Base-by-base conservation (phyloP, 1,140 invertebrate genomes). In the Sweltsa coloradensis region DNA sequence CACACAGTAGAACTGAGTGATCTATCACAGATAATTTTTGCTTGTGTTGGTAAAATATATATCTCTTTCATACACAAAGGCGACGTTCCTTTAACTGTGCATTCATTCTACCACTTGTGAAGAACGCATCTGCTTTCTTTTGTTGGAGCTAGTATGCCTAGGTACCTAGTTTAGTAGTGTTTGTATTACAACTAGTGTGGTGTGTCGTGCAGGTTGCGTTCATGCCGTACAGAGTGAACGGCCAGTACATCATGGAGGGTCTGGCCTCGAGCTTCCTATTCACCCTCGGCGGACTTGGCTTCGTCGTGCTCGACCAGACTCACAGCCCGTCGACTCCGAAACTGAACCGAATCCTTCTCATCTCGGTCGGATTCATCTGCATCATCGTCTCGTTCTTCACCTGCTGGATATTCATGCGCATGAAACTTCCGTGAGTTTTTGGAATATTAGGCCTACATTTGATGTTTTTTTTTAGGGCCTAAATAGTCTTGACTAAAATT, bases 171-270 rank as follows among this genome's bases (percentile, higher is more conserved):
- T n/a, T n/a, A n/a, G n/a, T n/a, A n/a, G n/a, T n/a, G n/a, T n/a
- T n/a, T n/a, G n/a, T n/a, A n/a, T n/a, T n/a, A n/a, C n/a, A n/a
- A n/a, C n/a, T 36, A 36, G 7, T 13, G 13, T 22, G 21, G 34
- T 41, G 27, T 24, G 47, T 53, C 25, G 40, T 40, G 26, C 58
- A 87, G 84, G 86, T 97, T 11, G 94, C 94, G 2, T 97, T 98
- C 63, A 96, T 98, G 92, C 92, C 93, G 1, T 96, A 97, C 63
- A 71, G 95, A 56, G 92, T 98, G 0, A 98, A 98, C 70, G 95
- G 93, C 0, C 94, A 98, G 64, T 98, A 97, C 60, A 98, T 98
- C 29, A 95, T 98, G 89, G 94, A 98, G 73, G 95, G 95, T 1
- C 67, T 98, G 46, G 94, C 94, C 11, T 91, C 92, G 21, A 94